phyloP scores from a whole-genome alignment of 2,797 vertebrate genomes.

The Gadopsis bispinosus region DNA sequence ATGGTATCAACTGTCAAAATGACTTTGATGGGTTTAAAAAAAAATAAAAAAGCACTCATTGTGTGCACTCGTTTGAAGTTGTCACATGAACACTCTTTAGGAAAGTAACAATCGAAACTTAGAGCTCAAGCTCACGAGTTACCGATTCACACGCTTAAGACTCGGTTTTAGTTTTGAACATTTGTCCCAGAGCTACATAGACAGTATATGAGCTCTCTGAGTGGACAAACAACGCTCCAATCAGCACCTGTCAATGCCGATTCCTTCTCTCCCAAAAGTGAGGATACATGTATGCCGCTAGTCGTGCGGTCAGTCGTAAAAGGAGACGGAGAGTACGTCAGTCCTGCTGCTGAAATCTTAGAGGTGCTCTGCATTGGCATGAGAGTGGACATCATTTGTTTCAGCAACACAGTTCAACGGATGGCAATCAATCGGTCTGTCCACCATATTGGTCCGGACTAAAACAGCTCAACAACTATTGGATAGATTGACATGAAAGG shows the following conservation, averaged over 20 bases:
- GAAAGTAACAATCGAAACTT: slow-evolving; percentile 11
- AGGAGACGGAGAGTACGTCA: background rate
- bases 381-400: background rate
- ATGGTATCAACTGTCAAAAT: background rate
- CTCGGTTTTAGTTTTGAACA: background rate
- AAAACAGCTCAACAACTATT: background rate
- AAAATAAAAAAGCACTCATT: background rate
- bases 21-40: background rate
- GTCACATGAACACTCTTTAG: background rate
- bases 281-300: background rate
- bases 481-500: background rate
- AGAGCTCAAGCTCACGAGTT: background rate
- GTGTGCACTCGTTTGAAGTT: slow-evolving; percentile 1
- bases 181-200: background rate
- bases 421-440: background rate
- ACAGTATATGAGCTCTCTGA: background rate
- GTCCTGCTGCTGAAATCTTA: background rate
- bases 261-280: background rate
- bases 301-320: background rate
- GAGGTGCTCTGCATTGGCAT: background rate
- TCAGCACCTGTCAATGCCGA: slow-evolving; percentile 38
- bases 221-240: slow-evolving; percentile 1
- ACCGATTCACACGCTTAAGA: slow-evolving; percentile 41
- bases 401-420: background rate
- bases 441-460: background rate